Conservation (phyloP, 2,888 invertebrate species). For the Amblyjoppa proteus region DNA sequence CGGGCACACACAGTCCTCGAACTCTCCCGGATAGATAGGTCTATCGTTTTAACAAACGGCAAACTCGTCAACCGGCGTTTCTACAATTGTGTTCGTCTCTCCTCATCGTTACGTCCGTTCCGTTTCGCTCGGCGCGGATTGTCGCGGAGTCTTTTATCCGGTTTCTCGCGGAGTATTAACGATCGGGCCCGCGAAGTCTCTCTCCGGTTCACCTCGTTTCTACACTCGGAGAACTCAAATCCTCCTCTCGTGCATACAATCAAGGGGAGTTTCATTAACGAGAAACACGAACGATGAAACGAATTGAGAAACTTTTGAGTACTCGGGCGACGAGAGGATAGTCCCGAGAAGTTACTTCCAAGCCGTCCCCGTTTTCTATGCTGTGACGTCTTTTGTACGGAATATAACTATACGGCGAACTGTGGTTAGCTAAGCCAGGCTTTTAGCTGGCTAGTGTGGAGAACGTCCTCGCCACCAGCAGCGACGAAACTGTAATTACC, state of each 20-base stretch:
- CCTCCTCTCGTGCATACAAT: slow-evolving; percentile 48
- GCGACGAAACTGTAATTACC: slow-evolving; percentile 74
- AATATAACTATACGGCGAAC: slow-evolving; percentile 26
- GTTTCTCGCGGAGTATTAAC: slow-evolving; percentile 49
- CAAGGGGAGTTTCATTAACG: slow-evolving; percentile 42
- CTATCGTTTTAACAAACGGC: slow-evolving; percentile 78
- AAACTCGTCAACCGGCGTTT: slow-evolving; percentile 61
- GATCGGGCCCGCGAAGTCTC: slow-evolving; percentile 47
- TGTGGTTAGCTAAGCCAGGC: slow-evolving; percentile 22
- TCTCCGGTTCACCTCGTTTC: neutral
- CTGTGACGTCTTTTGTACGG: slow-evolving; percentile 31
- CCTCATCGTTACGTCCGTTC: slow-evolving; percentile 13
- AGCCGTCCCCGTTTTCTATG: slow-evolving; percentile 14
- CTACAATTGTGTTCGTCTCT: slow-evolving; percentile 38
- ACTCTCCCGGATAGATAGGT: slow-evolving; percentile 70
- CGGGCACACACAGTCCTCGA: slow-evolving; percentile 40
- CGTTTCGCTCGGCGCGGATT: slow-evolving; percentile 13
- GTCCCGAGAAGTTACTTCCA: slow-evolving; percentile 12
- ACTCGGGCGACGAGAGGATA: slow-evolving; percentile 30
- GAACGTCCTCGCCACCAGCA: slow-evolving; percentile 19
- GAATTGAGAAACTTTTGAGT: slow-evolving; percentile 52
- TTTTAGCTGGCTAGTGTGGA: slow-evolving; percentile 5
- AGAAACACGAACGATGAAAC: slow-evolving; percentile 46
- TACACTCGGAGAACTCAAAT: slow-evolving; percentile 5
- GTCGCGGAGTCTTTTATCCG: slow-evolving; percentile 51